phyloP scores from a whole-genome alignment of 2,888 invertebrate genomes.

The Pachycephus smyrnensis region DNA sequence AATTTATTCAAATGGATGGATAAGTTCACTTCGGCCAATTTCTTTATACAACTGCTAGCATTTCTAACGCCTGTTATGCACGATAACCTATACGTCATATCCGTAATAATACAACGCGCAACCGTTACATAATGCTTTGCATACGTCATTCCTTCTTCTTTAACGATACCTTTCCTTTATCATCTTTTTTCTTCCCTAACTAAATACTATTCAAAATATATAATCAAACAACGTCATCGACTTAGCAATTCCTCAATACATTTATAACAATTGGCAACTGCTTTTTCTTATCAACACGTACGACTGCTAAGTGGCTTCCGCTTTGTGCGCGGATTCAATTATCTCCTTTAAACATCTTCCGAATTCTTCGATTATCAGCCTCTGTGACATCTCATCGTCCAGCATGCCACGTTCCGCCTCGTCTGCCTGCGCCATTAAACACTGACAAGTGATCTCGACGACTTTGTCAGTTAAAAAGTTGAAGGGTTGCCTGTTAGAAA shows the following conservation, averaged over 20 bases:
- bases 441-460: constrained; percentile 95
- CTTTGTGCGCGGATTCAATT: constrained; percentile 77
- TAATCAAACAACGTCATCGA: constrained; percentile 1
- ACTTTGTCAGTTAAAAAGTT: constrained; percentile 95
- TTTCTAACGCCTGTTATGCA: not conserved
- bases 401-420: constrained; percentile 78
- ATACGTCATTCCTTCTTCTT: not conserved
- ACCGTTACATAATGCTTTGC: not conserved
- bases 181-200: not conserved
- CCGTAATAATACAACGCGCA: not conserved
- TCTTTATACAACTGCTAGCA: not conserved
- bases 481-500: constrained; percentile 81
- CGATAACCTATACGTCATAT: not conserved
- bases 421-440: constrained; percentile 93
- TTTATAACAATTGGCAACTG: constrained; percentile 9
- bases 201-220: constrained; percentile 1
- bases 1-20: not conserved
- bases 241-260: constrained; percentile 10
- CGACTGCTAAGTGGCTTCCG: constrained; percentile 64
- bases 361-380: constrained; percentile 91
- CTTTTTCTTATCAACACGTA: constrained; percentile 17
- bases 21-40: not conserved
- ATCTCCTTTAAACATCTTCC: constrained; percentile 94
- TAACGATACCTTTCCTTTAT: not conserved
- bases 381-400: constrained; percentile 74